These are phyloP conservation scores for Rissa tridactyla DNA, from an alignment of 2,113 vertebrate genomes.

Conservation along the genomic window DNA sequence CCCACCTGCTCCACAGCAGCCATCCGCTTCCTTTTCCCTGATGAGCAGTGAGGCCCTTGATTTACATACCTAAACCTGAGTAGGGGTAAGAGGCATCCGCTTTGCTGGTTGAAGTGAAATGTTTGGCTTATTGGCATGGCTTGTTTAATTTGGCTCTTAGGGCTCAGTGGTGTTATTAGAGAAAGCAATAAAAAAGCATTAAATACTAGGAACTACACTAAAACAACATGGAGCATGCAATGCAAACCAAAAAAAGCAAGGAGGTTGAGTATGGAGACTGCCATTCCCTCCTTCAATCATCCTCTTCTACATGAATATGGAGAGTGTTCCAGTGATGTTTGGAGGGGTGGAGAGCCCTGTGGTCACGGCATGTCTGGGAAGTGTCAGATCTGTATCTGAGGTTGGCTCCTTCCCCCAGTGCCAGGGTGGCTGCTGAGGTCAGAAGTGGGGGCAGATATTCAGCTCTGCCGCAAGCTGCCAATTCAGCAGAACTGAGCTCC, in stretches of 20 bases:
- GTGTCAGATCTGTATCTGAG: not conserved
- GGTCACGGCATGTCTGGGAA: not conserved
- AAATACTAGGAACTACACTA: conserved; percentile 45
- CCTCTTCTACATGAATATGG: not conserved
- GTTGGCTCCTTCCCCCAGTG: not conserved
- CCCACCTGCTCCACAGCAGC: not conserved
- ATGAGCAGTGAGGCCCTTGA: not conserved
- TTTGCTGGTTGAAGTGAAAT: conserved; percentile 15
- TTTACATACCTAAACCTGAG: not conserved
- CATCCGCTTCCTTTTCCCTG: not conserved
- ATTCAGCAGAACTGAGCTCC: not conserved
- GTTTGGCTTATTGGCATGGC: conserved; percentile 34
- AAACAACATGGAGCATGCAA: conserved; percentile 7
- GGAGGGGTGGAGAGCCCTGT: not conserved
- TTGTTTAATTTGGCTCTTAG: conserved; percentile 59
- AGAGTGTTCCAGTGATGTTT: not conserved
- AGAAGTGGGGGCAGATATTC: not conserved
- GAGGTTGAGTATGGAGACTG: not conserved
- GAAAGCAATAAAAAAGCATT: conserved; percentile 47
- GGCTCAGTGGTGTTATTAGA: conserved; percentile 31
- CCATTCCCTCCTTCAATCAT: not conserved
- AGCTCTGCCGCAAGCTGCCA: not conserved
- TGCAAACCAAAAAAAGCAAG: not conserved
- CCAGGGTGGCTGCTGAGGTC: not conserved
- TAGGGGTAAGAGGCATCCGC: not conserved